Evolutionary conservation across 2,888 invertebrate species (phyloP), one percentile per base, ranked within the genome.

Genomic region (Acanthosepion esculentum): DNA sequence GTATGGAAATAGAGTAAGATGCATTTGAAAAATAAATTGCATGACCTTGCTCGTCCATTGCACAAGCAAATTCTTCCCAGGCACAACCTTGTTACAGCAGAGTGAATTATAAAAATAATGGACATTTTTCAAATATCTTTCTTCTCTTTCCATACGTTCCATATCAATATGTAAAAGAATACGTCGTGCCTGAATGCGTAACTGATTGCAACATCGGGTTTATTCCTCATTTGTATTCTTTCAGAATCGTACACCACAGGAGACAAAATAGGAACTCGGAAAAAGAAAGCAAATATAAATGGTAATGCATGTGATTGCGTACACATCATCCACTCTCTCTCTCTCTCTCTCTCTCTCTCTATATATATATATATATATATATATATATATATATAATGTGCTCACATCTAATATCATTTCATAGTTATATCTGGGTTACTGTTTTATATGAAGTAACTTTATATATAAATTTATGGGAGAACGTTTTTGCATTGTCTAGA

Each of bases 141-240:
- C n/a, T 26, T n/a, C 26, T 78, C 78, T 29, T 26, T 78, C n/a
- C 78, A 3, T 78, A n/a, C 29, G 78, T 41, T 41, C 41, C 41
- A 41, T 2, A 41, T 41, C 3, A 29, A 78, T 29, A 78, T 78
- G 78, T 29, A 78, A 78, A 29, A 78, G n/a, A n/a, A 78, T n/a
- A 64, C 23, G 8, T 78, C 78, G 78, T 29, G n/a, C 29, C 29
- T 78, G 78, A n/a, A 78, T 78, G 29, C 29, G 26, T 8, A 78
- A 29, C 29, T 29, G n/a, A 78, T 8, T 29, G 26, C 78, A 26
- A 26, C 64, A 29, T 29, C 29, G n/a, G 10, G 29, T 78, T 78
- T n/a, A 78, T n/a, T n/a, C 29, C 78, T 78, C 78, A 78, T 78
- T 78, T 78, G 78, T 78, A 78, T 78, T 78, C 78, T 78, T 78